Evolutionary conservation across 2,888 invertebrate species (phyloP).

Genomic region (Spodoptera exigua): DNA sequence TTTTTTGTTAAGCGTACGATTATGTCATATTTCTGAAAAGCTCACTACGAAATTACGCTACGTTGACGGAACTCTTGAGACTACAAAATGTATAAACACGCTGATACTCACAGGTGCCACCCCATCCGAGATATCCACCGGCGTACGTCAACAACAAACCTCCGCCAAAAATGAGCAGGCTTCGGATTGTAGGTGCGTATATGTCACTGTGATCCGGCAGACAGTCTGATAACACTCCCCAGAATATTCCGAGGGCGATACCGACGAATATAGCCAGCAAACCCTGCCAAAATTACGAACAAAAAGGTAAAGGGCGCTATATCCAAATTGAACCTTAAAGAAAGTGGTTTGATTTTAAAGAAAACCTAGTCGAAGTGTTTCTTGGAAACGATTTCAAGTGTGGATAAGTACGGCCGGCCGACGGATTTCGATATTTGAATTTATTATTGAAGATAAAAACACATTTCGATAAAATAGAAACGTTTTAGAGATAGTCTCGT

Average conservation of each 20-base stretch:
- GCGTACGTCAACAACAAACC: conserved; percentile 78
- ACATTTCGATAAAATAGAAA: conserved; percentile 40
- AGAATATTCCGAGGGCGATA: conserved; percentile 77
- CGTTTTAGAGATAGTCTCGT: conserved; percentile 28
- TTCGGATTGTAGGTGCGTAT: conserved; percentile 80
- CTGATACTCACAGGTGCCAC: conserved; percentile 79
- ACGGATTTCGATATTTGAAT: conserved; percentile 47
- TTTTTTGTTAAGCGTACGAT: too few relatives aligned
- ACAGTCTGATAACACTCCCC: conserved; percentile 79
- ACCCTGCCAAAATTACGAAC: conserved; percentile 70
- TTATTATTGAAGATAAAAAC: conserved; percentile 44
- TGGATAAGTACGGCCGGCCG: conserved; percentile 43
- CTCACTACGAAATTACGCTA: conserved; percentile 18
- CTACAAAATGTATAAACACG: conserved; percentile 31
- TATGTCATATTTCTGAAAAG: not conserved
- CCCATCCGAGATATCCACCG: conserved; percentile 80
- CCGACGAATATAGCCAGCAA: conserved; percentile 80
- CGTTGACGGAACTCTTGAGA: conserved; percentile 24
- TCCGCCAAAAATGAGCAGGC: conserved; percentile 78
- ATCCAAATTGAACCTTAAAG: conserved; percentile 50
- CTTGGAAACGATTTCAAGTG: conserved; percentile 43
- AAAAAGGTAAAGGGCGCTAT: conserved; percentile 45
- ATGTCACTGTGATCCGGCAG: conserved; percentile 80
- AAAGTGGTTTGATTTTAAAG: conserved; percentile 51
- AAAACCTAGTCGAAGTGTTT: conserved; percentile 46